Evolutionary conservation across 2,888 invertebrate genomes (phyloP).

Genomic region (Chloroclysta siterata): DNA sequence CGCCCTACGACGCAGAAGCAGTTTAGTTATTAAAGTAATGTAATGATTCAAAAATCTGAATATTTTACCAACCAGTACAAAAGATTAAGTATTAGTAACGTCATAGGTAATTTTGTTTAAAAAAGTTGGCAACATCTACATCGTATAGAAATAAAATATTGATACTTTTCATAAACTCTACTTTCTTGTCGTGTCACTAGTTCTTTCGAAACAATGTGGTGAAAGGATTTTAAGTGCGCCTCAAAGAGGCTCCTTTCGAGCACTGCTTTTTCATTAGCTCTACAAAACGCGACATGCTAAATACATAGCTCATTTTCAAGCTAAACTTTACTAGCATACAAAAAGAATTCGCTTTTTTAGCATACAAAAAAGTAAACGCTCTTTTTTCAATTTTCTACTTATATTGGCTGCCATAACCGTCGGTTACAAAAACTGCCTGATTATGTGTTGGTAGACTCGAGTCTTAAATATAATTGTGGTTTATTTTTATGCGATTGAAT

Average conservation of each 20-base stretch:
- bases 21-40: no score
- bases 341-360: neutral
- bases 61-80: neutral
- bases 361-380: neutral
- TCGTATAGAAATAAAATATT: slow-evolving; percentile 11
- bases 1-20: no score
- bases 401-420: neutral
- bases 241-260: no score
- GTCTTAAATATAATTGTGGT: slow-evolving; percentile 28
- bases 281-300: neutral
- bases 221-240: no score
- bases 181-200: no score
- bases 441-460: neutral
- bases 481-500: slow-evolving; percentile 28
- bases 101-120: neutral
- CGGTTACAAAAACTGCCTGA: neutral
- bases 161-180: slow-evolving; percentile 24
- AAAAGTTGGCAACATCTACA: neutral
- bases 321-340: neutral
- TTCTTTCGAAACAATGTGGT: no score
- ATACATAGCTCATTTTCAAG: no score
- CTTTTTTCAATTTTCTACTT: neutral
- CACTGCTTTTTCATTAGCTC: neutral
- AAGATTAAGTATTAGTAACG: neutral
- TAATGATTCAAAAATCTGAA: no score